Percentiles rank a stretch among this genome's conserved stretches.
Evolutionary conservation across 2,888 invertebrate genomes (phyloP).

Genomic region (Lasioglossum zephyrum): DNA sequence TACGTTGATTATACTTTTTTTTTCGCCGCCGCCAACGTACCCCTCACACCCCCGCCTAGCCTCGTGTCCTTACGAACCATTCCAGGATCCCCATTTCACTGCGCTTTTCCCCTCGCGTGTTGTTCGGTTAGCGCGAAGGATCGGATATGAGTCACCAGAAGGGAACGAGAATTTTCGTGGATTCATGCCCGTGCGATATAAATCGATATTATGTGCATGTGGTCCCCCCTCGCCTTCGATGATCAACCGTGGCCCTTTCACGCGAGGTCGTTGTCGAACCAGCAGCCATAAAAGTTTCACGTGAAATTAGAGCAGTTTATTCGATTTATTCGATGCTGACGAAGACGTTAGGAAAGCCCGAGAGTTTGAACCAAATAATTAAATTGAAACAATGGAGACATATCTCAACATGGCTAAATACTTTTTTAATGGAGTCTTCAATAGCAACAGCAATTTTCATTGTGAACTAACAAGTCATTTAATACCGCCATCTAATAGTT

Average conservation of each 20-base stretch:
- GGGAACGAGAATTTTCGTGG: conserved; percentile 56
- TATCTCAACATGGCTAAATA: too few relatives aligned
- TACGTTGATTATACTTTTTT: conserved; percentile 63
- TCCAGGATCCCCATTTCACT: conserved; percentile 43
- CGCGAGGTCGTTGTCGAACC: neutral
- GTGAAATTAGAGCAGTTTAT: neutral
- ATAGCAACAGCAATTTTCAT: too few relatives aligned
- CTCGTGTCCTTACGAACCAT: conserved; percentile 47
- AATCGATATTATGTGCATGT: conserved; percentile 57
- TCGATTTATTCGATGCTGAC: neutral
- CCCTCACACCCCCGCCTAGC: neutral
- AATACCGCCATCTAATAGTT: too few relatives aligned
- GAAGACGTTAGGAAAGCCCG: neutral
- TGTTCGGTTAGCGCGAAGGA: conserved; percentile 59
- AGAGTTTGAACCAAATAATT: too few relatives aligned
- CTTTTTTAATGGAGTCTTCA: too few relatives aligned
- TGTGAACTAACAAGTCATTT: too few relatives aligned
- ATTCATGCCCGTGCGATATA: conserved; percentile 51
- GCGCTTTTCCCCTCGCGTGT: conserved; percentile 51
- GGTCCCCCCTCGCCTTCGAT: neutral
- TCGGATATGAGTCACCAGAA: conserved; percentile 69
- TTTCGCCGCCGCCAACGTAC: neutral
- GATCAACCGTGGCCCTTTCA: neutral
- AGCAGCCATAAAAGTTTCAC: neutral
- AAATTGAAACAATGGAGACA: too few relatives aligned